Percentiles rank a stretch among this genome's conserved stretches.
These are phyloP conservation scores for Carduelis carduelis DNA, from an alignment of 2,797 vertebrate species.

Conservation along the genomic window DNA sequence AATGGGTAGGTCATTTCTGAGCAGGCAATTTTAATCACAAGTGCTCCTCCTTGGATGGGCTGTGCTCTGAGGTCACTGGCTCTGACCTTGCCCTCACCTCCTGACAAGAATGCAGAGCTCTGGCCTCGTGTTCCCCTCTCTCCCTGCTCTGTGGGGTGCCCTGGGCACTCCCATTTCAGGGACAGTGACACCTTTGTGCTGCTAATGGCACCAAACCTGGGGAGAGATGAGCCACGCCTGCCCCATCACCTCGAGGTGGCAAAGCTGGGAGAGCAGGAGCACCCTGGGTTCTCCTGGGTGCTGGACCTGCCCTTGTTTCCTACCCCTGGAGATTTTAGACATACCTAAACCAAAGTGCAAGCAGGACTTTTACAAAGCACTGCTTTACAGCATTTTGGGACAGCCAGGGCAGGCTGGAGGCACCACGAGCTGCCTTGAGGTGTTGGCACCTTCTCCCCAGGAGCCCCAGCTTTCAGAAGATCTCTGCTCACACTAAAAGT, in stretches of 20 bases:
- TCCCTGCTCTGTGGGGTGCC: background rate
- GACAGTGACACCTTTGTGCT: background rate
- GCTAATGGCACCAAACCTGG: background rate
- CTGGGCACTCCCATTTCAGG: background rate
- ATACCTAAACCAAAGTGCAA: background rate
- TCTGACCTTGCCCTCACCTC: background rate
- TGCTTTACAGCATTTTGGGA: background rate
- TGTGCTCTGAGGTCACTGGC: background rate
- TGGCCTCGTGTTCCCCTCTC: background rate
- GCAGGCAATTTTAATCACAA: background rate
- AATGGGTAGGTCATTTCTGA: constrained; percentile 7
- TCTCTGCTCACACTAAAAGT: background rate
- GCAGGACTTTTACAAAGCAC: background rate
- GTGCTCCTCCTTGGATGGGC: fast-evolving
- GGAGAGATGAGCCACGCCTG: background rate
- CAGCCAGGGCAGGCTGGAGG: background rate
- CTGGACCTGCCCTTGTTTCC: background rate
- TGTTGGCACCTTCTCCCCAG: background rate
- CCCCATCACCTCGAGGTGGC: fast-evolving
- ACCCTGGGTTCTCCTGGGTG: fast-evolving
- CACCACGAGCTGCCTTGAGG: background rate
- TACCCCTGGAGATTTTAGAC: too few relatives aligned
- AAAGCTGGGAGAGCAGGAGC: fast-evolving
- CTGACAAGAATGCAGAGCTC: background rate
- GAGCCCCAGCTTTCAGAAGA: background rate